Base-by-base conservation (phyloP, 2,888 invertebrate genomes). In the Drosophila nr. perissopoda region DNA sequence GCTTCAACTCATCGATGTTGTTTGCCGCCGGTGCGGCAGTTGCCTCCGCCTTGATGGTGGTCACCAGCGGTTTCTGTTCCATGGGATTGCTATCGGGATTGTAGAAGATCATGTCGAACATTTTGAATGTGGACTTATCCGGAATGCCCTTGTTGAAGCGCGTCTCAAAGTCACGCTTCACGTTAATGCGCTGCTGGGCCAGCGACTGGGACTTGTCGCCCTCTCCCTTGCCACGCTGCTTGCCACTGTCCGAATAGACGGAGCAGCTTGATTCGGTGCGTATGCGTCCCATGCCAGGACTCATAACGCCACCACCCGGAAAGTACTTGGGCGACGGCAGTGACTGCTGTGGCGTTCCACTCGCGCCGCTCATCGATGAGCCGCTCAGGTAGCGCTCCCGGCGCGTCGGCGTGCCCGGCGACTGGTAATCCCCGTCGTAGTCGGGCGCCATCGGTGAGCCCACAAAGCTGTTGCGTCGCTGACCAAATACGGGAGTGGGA, bases 21-120 rank as follows among this genome's bases (percentile, higher is more conserved):
- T 60, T 64, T 6, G 13, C 31, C 4, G 16, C 45, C 25, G 8
- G 8, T 8, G 45, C 25, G 10, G 16, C 56, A 34, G 36, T 75
- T 0, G 94, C 92, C 40, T 94, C 94, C n/a, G 82, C 69, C 21
- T 80, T 86, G 4, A 81, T 73, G 42, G 81, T 84, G 6, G 80
- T 68, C 8, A 87, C 79, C 25, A 78, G 38, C 0, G 87, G 83
- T 31, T 90, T 92, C 54, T 89, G 92, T 94, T 94, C 94, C 94
- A 97, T 96, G 5, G 97, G 97, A 93, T 96, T 97, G 16, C 95
- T 94, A 2, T 94, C 92, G 6, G 98, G 98, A 94, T 98, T 98
- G 93, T 97, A 98, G 93, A 96, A 97, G 88, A 98, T 97, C 61
- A 98, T 95, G 93, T 98, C 98, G 82, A 97, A 96, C 98, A 99